phyloP scores from a whole-genome alignment of 2,113 vertebrate genomes.

The Hemicordylus capensis region DNA sequence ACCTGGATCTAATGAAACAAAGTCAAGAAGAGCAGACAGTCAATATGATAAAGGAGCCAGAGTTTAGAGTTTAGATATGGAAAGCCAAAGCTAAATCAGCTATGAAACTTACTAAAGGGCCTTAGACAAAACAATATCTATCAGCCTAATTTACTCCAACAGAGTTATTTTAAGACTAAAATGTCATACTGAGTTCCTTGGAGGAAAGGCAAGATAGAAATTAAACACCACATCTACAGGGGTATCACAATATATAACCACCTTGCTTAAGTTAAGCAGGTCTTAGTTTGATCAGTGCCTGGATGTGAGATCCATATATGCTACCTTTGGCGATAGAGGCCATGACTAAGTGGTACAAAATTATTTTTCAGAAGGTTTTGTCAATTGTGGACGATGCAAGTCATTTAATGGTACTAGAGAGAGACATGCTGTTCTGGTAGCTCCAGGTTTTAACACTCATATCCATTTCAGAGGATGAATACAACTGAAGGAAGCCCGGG shows the following conservation, averaged over 20 bases:
- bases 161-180: not conserved
- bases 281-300: no score
- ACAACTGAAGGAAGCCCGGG: no score
- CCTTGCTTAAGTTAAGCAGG: no score
- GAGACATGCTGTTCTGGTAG: no score
- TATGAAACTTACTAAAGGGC: not conserved
- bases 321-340: no score
- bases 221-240: not conserved
- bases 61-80: not conserved
- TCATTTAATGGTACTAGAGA: no score
- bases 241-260: not conserved
- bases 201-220: not conserved
- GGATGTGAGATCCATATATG: no score
- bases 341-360: no score
- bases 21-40: not conserved
- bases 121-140: not conserved
- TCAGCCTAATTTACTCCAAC: not conserved
- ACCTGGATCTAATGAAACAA: not conserved
- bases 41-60: not conserved
- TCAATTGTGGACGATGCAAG: no score
- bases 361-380: no score
- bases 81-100: not conserved
- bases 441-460: no score
- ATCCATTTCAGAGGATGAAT: no score
- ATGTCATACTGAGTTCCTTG: not conserved